phyloP scores from a whole-genome alignment of 2,113 vertebrate species.

The Octodon degus region DNA sequence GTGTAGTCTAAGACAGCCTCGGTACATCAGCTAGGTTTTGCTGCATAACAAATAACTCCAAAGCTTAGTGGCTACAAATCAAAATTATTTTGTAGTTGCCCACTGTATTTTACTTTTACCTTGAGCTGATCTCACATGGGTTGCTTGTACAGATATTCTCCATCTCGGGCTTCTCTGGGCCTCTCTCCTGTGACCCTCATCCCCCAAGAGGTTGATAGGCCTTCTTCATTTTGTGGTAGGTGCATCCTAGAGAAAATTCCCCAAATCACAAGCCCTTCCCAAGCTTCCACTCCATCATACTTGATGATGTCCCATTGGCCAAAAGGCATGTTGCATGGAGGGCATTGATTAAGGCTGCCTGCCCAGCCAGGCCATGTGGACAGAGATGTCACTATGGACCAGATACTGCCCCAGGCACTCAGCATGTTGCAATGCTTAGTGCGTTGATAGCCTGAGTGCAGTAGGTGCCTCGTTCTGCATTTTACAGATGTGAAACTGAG shows the following conservation, averaged over 20 bases:
- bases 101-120: not conserved
- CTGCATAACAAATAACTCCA: constrained; percentile 8
- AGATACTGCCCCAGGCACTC: not conserved
- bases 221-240: not conserved
- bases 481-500: constrained; percentile 3
- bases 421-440: not conserved
- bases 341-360: not conserved
- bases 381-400: not conserved
- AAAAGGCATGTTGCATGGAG: not conserved
- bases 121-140: not conserved
- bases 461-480: not conserved
- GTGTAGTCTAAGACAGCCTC: not conserved
- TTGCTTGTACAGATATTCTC: not conserved
- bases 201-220: no score
- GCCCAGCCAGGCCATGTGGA: not conserved
- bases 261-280: not conserved
- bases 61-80: not conserved
- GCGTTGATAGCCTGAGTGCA: not conserved
- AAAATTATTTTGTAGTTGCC: not conserved
- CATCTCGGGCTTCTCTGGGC: not conserved
- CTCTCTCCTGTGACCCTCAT: not conserved
- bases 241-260: not conserved
- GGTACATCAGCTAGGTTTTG: not conserved
- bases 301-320: not conserved
- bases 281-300: not conserved